Conservation (phyloP, 2,888 invertebrate species). For the Caenorhabditis zanzibari region DNA sequence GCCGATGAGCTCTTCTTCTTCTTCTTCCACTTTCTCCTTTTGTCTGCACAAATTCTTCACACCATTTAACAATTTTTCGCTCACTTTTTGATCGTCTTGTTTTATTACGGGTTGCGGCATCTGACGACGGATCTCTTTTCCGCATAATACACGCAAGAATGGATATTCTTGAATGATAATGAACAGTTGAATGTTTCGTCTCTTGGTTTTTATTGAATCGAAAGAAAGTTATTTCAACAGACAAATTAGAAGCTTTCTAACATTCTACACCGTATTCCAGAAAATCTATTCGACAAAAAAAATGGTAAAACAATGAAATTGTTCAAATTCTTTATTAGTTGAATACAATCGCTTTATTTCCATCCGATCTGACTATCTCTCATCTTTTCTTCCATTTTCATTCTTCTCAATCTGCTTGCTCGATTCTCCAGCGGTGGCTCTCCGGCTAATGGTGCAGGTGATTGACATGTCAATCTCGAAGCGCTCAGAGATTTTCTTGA, state of each 20-base stretch:
- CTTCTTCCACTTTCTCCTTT: neutral
- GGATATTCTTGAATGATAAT: conserved; percentile 22
- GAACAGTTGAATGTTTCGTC: conserved; percentile 25
- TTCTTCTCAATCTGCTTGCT: conserved; percentile 47
- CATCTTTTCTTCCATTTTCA: conserved; percentile 47
- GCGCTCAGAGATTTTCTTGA: conserved; percentile 24
- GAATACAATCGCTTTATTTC: neutral
- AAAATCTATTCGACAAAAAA: no score
- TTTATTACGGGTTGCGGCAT: conserved; percentile 32
- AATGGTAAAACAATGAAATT: no score
- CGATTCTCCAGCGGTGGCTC: conserved; percentile 51
- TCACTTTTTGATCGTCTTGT: conserved; percentile 32
- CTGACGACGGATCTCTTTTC: conserved; percentile 38
- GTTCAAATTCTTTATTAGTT: neutral
- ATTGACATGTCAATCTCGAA: conserved; percentile 5
- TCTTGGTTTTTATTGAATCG: neutral
- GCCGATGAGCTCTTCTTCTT: conserved; percentile 15
- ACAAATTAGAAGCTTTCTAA: no score
- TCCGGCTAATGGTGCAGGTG: neutral
- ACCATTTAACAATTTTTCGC: conserved; percentile 17
- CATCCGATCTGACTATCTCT: conserved; percentile 14
- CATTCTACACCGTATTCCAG: no score
- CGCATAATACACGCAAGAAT: conserved; percentile 35
- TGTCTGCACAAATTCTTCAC: conserved; percentile 9
- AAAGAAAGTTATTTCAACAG: neutral